These are phyloP conservation scores for Pectinophora gossypiella DNA, from an alignment of 1,140 invertebrate genomes.

Conservation along the genomic window DNA sequence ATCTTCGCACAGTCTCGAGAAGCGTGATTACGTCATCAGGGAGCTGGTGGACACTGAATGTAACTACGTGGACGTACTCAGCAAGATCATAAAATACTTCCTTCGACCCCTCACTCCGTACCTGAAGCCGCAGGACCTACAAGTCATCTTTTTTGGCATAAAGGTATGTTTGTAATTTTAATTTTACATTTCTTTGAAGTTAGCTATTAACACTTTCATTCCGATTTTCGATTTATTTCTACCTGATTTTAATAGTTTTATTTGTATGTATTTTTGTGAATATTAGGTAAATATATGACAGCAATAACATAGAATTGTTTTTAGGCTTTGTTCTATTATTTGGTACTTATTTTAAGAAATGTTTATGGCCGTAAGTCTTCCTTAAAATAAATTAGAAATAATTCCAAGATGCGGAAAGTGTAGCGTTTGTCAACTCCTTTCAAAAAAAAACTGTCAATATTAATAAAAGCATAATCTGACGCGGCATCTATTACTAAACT, in stretches of 20 bases:
- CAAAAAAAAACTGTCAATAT: no score
- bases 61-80: conserved; percentile 96
- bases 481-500: no score
- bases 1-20: conserved; percentile 82
- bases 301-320: no score
- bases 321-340: no score
- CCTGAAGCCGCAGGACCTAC: conserved; percentile 84
- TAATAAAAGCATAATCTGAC: no score
- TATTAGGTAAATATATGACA: no score
- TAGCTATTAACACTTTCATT: conserved; percentile 38
- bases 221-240: background rate
- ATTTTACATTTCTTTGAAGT: no score
- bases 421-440: no score
- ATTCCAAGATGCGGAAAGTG: no score
- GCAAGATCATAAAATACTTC: conserved; percentile 90
- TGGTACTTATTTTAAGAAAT: no score
- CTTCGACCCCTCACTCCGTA: conserved; percentile 84
- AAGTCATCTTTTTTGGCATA: conserved; percentile 92
- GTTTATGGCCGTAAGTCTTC: no score
- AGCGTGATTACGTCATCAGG: conserved; percentile 96
- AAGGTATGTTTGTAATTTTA: conserved; percentile 76
- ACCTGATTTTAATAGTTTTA: background rate
- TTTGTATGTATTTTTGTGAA: background rate
- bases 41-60: conserved; percentile 97
- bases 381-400: no score